A percentile compares a stretch with the other conserved stretches of the same genome.
phyloP scores from a whole-genome alignment of 2,113 vertebrate species.

The Lampris megalopsis region DNA sequence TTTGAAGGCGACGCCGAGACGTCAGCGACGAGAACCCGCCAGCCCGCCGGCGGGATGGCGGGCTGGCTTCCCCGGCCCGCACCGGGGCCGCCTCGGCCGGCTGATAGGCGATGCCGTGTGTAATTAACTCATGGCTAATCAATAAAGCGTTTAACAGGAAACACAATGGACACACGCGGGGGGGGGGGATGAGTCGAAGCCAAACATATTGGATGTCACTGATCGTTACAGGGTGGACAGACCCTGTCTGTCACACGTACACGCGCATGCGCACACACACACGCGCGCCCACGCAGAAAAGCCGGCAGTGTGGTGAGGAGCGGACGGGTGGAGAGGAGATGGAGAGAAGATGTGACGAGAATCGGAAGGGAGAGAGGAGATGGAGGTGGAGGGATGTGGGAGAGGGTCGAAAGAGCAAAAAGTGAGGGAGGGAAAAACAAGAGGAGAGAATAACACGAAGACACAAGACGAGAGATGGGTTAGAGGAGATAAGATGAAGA shows the following conservation, averaged over 20 bases:
- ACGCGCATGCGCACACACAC: background rate
- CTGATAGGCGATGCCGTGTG: conserved; percentile 68
- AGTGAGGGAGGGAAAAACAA: no score
- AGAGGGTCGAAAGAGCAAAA: no score
- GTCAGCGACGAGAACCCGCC: no score
- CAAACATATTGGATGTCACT: conserved; percentile 77
- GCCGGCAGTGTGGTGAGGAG: conserved; percentile 10
- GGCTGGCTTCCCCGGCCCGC: no score
- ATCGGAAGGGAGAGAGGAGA: conserved; percentile 32
- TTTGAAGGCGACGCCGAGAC: no score
- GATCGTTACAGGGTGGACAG: conserved; percentile 71
- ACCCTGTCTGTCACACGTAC: conserved; percentile 64
- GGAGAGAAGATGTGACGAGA: conserved; percentile 35
- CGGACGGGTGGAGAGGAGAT: conserved; percentile 2
- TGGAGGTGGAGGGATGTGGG: no score
- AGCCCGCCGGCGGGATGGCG: no score
- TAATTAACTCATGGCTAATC: conserved; percentile 82
- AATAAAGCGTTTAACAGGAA: conserved; percentile 79
- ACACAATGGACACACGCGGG: conserved; percentile 66
- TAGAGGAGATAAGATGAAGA: no score
- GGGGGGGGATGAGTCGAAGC: conserved; percentile 70
- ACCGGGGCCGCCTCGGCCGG: conserved; percentile 25
- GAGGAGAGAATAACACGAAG: no score
- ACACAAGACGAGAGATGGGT: no score
- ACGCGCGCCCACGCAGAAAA: background rate